Conservation (phyloP, 2,888 invertebrate genomes). For the Nephrocerus scutellatus region DNA sequence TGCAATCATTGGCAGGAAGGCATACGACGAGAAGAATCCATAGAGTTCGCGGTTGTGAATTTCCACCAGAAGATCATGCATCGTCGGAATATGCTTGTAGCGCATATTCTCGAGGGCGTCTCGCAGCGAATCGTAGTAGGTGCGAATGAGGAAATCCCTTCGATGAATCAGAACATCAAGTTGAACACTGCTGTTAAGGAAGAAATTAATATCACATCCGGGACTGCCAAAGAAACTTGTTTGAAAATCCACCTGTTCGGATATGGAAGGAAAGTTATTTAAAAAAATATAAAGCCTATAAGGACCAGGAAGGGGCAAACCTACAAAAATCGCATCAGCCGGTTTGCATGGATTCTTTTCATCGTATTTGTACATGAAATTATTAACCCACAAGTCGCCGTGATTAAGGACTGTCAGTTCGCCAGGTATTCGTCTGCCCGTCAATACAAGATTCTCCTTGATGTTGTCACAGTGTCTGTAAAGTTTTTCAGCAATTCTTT, state of each 20-base stretch:
- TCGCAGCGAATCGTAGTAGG: constrained; percentile 36
- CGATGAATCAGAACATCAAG: constrained; percentile 37
- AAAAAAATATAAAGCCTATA: constrained; percentile 19
- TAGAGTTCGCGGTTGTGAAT: constrained; percentile 37
- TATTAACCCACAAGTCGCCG: constrained; percentile 53
- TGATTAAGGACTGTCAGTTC: constrained; percentile 51
- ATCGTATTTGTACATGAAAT: constrained; percentile 51
- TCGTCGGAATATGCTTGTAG: constrained; percentile 32
- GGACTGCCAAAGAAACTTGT: constrained; percentile 45
- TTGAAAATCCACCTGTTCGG: constrained; percentile 39
- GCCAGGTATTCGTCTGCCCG: constrained; percentile 32
- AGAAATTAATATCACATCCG: constrained; percentile 47
- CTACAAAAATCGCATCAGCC: constrained; percentile 48
- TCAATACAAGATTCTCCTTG: constrained; percentile 37
- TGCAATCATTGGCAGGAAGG: constrained; percentile 43
- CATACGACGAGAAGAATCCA: constrained; percentile 43
- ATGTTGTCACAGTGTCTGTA: constrained; percentile 37
- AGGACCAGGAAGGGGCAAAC: too few species aligned
- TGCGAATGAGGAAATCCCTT: constrained; percentile 36
- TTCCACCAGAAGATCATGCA: constrained; percentile 35
- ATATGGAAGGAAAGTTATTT: constrained; percentile 8
- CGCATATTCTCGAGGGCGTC: constrained; percentile 34
- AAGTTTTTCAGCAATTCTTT: constrained; percentile 45
- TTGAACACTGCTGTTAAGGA: constrained; percentile 43
- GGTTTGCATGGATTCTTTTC: constrained; percentile 35